Evolutionary conservation across 1,140 invertebrate genomes (phyloP).

Genomic region (Anastrepha obliqua): DNA sequence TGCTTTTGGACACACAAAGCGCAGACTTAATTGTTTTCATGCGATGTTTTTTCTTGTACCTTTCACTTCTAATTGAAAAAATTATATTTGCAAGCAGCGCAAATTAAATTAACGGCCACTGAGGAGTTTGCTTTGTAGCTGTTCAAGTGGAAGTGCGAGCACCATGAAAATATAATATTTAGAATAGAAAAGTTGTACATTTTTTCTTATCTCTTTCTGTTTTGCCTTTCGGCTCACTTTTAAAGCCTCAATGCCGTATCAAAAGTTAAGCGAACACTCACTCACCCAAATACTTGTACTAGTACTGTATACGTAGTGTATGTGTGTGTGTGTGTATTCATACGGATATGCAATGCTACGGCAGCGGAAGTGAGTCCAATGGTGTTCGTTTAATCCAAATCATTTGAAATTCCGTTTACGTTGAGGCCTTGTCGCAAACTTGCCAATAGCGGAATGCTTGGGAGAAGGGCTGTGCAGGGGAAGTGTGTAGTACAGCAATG

Average conservation of each 20-base stretch:
- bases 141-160: background rate
- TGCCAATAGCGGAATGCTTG: background rate
- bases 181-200: background rate
- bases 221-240: background rate
- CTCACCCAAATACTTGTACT: background rate
- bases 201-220: background rate
- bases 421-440: background rate
- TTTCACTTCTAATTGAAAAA: background rate
- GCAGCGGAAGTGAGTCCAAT: background rate
- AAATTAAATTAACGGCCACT: constrained; percentile 4
- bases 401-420: constrained; percentile 32
- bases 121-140: background rate
- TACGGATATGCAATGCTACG: background rate
- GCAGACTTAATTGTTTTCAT: constrained; percentile 16
- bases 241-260: background rate
- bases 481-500: background rate
- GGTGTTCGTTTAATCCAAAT: constrained; percentile 22
- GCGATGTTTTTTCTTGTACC: background rate
- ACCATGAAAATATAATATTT: background rate
- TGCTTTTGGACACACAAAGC: background rate
- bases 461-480: background rate
- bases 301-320: no score
- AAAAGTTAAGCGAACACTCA: background rate
- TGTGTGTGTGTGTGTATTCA: background rate
- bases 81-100: constrained; percentile 11